Percentiles rank a stretch among this genome's conserved stretches.
These are phyloP conservation scores for Cephus pygmeus DNA, from an alignment of 2,888 invertebrate genomes.

Conservation along the genomic window DNA sequence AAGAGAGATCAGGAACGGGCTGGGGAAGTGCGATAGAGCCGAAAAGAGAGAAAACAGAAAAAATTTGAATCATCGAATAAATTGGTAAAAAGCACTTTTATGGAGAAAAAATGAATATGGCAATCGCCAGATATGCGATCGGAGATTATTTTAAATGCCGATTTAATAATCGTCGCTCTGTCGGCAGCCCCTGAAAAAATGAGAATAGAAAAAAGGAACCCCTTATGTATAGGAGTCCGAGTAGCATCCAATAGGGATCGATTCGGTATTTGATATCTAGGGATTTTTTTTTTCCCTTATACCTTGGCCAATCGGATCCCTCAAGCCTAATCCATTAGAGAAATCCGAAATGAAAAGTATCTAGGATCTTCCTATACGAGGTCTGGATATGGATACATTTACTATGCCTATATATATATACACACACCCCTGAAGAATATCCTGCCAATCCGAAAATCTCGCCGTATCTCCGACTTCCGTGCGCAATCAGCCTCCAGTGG, in stretches of 20 bases:
- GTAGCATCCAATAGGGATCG: background rate
- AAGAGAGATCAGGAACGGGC: too few species aligned
- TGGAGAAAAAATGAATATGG: too few species aligned
- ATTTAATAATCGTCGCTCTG: background rate
- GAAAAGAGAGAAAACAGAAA: too few species aligned
- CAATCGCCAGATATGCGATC: background rate
- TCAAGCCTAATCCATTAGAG: background rate
- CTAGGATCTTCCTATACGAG: background rate
- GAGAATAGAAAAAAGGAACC: background rate
- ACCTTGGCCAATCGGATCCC: background rate
- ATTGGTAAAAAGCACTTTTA: background rate
- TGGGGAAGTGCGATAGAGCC: too few species aligned
- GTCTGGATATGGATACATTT: background rate
- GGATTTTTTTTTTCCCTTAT: background rate
- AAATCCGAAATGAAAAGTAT: background rate
- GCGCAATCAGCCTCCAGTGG: conserved; percentile 4
- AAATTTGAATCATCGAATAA: background rate
- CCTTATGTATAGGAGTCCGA: background rate
- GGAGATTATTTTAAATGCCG: background rate
- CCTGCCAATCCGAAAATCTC: background rate
- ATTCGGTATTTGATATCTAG: background rate
- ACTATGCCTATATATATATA: background rate
- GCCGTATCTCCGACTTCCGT: background rate
- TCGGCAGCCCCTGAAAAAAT: too few species aligned
- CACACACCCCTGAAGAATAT: background rate